Base-by-base conservation (phyloP, 1,140 invertebrate genomes). In the Ctenoplectra terminalis region DNA sequence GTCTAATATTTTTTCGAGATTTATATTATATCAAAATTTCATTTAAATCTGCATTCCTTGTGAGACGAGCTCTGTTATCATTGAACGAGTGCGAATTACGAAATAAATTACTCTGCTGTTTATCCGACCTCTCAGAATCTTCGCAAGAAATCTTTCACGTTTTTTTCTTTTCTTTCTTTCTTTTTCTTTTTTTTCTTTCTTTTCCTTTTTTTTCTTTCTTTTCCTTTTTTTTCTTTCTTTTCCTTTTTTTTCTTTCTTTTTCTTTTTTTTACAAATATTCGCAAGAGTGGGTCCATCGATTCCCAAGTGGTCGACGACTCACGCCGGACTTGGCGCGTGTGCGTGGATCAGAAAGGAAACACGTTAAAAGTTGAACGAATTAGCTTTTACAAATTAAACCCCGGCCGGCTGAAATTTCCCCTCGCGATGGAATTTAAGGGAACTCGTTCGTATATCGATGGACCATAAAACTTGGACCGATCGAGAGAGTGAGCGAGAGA, bases 361-460 rank as follows among this genome's bases (percentile, higher is more conserved):
- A 63, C 60, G 87, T 88, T 89, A n/a, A 90, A 92, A 92, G 90
- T 93, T 92, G 79, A 88, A 86, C 87, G 90, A 92, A 92, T 93
- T 92, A 93, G 90, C 91, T 93, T 91, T 91, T 90, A 92, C 92
- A 91, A 93, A 93, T 92, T 90, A 92, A 92, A 93, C 82, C 87
- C 79, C 50, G 81, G 58, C 73, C 70, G 52, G 71, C 52, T 1
- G 46, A 66, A 90, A 91, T 81, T 91, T 91, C 81, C 81, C 29
- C 11, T 11, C 72, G 75, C 71, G 71, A 75, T 71, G 82, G 6
- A 86, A 77, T 89, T 90, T 89, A 89, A 88, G 85, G 69, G 87
- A 88, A 87, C 89, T 83, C 80, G 73, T 82, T 84, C 86, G 88
- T 88, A 87, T 89, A 91, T 91, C 83, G 90, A 87, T 86, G 82